A percentile compares a stretch with the other conserved stretches of the same genome.
Evolutionary conservation across 2,797 vertebrate genomes (phyloP).

Genomic region (Melopsittacus undulatus): DNA sequence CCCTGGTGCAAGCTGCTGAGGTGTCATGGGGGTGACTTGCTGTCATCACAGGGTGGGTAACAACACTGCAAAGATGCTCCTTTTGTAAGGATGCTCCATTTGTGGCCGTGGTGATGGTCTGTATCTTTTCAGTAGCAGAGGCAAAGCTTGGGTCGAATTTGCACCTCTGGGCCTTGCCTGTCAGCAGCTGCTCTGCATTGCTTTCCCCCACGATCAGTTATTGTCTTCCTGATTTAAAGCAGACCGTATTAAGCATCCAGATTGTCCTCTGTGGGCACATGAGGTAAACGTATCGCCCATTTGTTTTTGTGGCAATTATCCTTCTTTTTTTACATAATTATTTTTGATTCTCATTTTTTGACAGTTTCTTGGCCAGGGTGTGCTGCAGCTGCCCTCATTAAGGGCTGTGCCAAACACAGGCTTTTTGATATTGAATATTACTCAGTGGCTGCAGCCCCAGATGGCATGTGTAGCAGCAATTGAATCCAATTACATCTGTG

Average conservation of each 20-base stretch:
- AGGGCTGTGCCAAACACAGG: constrained; percentile 30
- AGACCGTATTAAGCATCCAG: background rate
- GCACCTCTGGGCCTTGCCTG: background rate
- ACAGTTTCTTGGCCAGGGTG: constrained; percentile 31
- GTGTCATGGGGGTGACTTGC: rapidly evolving
- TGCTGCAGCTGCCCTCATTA: constrained; percentile 35
- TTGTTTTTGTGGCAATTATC: constrained; percentile 10
- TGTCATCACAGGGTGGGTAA: background rate
- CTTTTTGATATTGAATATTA: constrained; percentile 30
- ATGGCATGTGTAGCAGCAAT: background rate
- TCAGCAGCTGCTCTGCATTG: background rate
- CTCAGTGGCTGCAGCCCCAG: constrained; percentile 4
- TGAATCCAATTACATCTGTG: constrained; percentile 1
- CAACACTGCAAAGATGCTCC: background rate
- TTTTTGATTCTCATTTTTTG: constrained; percentile 4
- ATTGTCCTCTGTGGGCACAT: background rate
- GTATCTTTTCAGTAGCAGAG: background rate
- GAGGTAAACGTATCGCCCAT: background rate
- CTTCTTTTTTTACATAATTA: background rate
- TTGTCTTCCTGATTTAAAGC: background rate
- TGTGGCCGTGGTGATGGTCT: rapidly evolving
- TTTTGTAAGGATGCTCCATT: background rate
- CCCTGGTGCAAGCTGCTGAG: background rate
- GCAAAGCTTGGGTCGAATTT: background rate
- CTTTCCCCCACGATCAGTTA: background rate